phyloP scores from a whole-genome alignment of 2,113 vertebrate genomes.

The Tretioscincus oriximinensis region DNA sequence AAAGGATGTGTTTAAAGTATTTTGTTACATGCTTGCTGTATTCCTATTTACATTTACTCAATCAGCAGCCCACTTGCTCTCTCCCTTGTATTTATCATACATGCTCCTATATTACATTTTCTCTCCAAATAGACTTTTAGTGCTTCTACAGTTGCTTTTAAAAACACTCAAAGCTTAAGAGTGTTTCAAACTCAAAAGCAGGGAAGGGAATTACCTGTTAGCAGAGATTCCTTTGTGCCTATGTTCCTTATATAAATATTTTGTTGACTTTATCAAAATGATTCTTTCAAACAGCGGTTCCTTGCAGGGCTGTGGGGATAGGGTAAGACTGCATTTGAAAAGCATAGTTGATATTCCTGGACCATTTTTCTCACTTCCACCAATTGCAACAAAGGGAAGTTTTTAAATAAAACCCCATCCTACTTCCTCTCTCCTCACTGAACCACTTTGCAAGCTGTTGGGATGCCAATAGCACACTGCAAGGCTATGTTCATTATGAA shows the following conservation, averaged over 20 bases:
- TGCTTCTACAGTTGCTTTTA: fast-evolving
- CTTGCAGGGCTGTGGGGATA: too few species aligned
- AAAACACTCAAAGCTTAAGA: constrained; percentile 38
- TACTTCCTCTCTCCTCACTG: too few species aligned
- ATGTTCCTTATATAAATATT: too few species aligned
- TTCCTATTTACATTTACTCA: neutral
- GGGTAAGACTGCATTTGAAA: too few species aligned
- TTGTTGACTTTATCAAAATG: too few species aligned
- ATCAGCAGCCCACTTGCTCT: neutral
- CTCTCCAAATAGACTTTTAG: fast-evolving
- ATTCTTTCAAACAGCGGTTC: too few species aligned
- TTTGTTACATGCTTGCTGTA: neutral
- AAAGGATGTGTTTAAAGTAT: neutral
- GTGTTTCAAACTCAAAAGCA: constrained; percentile 37
- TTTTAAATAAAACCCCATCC: too few species aligned
- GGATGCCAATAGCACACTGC: neutral
- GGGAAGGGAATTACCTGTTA: neutral
- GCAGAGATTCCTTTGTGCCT: neutral
- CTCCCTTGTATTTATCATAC: fast-evolving
- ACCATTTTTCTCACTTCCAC: too few species aligned
- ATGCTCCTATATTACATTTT: neutral
- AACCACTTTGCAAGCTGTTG: neutral
- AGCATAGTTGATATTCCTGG: too few species aligned
- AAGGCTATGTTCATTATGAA: neutral
- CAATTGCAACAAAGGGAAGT: too few species aligned